phyloP scores from a whole-genome alignment of 30 jellyfish, hydroid and myxozoan genomes.

The Turritopsis rubra region DNA sequence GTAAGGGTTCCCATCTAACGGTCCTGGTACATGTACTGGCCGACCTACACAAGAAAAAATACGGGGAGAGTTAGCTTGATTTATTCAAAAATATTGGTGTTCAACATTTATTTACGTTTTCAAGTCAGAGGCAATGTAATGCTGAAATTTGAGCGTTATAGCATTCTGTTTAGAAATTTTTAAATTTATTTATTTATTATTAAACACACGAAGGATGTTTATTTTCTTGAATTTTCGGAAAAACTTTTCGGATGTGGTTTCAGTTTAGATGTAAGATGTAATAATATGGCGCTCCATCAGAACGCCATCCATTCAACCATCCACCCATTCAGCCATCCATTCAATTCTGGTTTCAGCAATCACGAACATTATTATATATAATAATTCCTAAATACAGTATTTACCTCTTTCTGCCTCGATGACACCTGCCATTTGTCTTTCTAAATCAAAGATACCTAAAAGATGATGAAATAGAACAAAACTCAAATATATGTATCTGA shows the following conservation, averaged over 20 bases:
- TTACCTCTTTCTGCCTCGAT: background rate
- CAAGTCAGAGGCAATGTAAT: too few species aligned
- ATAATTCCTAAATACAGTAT: too few species aligned
- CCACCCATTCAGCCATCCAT: too few species aligned
- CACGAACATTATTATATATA: too few species aligned
- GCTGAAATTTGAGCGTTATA: too few species aligned
- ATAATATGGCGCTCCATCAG: background rate
- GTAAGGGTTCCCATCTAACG: slow-evolving; percentile 84
- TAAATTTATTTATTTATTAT: too few species aligned
- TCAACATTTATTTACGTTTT: too few species aligned
- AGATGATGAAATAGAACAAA: too few species aligned
- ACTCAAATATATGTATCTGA: background rate
- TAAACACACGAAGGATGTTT: background rate
- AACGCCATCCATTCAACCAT: background rate
- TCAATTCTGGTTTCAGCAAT: too few species aligned
- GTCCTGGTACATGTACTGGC: slow-evolving; percentile 86
- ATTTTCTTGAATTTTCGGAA: background rate
- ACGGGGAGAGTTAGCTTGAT: too few species aligned
- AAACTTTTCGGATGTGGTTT: background rate
- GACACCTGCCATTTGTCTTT: slow-evolving; percentile 13
- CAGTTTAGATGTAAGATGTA: too few species aligned
- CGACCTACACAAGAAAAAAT: background rate
- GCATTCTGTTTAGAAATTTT: background rate
- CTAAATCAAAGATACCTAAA: slow-evolving; percentile 10
- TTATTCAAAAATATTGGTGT: too few species aligned